Evolutionary conservation across 2,113 vertebrate genomes (phyloP), one percentile per base, ranked within the genome.

Genomic region (Archilochus colubris): DNA sequence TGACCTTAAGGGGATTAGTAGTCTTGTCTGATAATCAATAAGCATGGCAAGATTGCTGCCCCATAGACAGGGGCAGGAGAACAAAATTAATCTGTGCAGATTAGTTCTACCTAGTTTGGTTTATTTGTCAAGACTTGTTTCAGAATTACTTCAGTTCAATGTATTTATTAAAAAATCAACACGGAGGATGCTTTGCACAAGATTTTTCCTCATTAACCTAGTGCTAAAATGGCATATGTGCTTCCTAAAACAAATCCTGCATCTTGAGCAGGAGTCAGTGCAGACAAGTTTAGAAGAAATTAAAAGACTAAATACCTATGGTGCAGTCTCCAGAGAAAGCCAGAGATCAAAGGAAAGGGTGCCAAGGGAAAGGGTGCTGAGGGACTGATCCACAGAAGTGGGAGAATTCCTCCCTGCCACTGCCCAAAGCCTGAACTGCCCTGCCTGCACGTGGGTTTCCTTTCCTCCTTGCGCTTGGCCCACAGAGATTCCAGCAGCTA

Each of bases 11-110:
- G 98, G 97, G 98, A 99, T 99, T 99, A 99, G 98, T 98, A 98
- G 98, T 96, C 98, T 99, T 97, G 98, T 98, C 98, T 99, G 98
- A 98, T 99, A 99, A 99, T 99, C 99, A 99, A 99, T 99, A 99
- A 98, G 97, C 98, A 98, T 98, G 98, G 98, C 97, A 97, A 97
- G 98, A 98, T 96, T 97, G 97, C 96, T 95, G 94, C 96, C 96
- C 97, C 97, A 97, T 95, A 97, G 97, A 97, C 96, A 87, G 67
- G 95, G 92, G 79, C 93, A 96, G 78, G 81, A 97, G 95, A 96
- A 94, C 96, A 96, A 96, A 97, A 98, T 97, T 97, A 97, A 97
- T 98, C 96, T 97, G 93, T 87, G 82, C 95, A 97, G 96, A 97
- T 97, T 97, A 95, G 92, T 95, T 94, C 73, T 94, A 86, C 85